A percentile compares a stretch with the other conserved stretches of the same genome.
phyloP scores from a whole-genome alignment of 2,888 invertebrate species.

The Teinopalpus imperialis region DNA sequence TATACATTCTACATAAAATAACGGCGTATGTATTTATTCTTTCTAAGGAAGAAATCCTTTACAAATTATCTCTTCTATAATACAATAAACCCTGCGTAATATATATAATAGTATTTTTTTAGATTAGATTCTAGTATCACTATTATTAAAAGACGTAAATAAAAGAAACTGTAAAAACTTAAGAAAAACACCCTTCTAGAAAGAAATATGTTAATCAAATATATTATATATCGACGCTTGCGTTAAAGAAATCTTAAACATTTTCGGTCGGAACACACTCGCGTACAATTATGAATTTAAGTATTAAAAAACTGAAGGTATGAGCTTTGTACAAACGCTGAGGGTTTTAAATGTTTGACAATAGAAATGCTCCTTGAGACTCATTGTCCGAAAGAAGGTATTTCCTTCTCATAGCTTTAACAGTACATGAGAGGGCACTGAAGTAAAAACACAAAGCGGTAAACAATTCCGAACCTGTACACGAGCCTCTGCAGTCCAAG shows the following conservation, averaged over 20 bases:
- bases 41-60: no score
- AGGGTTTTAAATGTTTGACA: no score
- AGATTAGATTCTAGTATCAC: no score
- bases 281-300: neutral
- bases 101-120: no score
- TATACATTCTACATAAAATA: no score
- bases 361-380: neutral
- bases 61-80: no score
- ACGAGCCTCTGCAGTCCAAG: conserved; percentile 10
- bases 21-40: no score
- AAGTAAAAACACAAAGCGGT: neutral
- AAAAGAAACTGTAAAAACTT: neutral
- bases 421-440: neutral
- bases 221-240: neutral
- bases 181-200: neutral
- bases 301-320: neutral
- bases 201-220: conserved; percentile 1
- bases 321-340: neutral
- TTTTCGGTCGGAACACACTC: conserved; percentile 1
- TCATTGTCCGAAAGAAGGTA: neutral
- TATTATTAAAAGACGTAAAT: no score
- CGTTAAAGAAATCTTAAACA: neutral
- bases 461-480: conserved; percentile 3
- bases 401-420: neutral
- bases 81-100: no score